These are phyloP conservation scores for Ophthalmolycus amberensis DNA, from an alignment of 2,113 vertebrate species.

Conservation along the genomic window DNA sequence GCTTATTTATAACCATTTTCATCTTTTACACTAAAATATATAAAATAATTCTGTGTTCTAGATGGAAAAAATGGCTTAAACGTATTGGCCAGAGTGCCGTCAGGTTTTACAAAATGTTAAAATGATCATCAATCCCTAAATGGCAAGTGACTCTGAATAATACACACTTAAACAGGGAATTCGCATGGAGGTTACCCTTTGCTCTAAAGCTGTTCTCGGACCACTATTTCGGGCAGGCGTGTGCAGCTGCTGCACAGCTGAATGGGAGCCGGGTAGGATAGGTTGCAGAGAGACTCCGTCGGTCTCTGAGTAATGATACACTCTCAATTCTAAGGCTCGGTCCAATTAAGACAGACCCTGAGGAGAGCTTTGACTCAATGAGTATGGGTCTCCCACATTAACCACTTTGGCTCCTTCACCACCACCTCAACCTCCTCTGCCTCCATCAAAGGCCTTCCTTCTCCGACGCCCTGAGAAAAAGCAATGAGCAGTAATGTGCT, in stretches of 20 bases:
- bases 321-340: constrained; percentile 71
- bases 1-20: neutral
- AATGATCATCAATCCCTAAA: neutral
- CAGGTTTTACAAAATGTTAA: neutral
- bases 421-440: constrained; percentile 31
- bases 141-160: too few relatives aligned
- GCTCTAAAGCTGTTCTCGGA: constrained; percentile 35
- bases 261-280: constrained; percentile 40
- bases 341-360: constrained; percentile 74
- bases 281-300: constrained; percentile 55
- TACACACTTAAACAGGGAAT: constrained; percentile 3
- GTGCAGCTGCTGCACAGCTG: constrained; percentile 33
- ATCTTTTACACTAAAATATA: neutral
- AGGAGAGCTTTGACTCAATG: constrained; percentile 75
- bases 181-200: constrained; percentile 37
- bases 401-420: constrained; percentile 63
- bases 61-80: neutral
- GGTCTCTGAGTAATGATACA: constrained; percentile 70
- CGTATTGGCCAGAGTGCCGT: too few relatives aligned
- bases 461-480: constrained; percentile 9
- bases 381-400: constrained; percentile 73
- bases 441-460: constrained; percentile 16
- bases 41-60: neutral
- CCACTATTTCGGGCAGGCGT: constrained; percentile 33
- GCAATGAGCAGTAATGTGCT: neutral